Base-by-base conservation (phyloP, 1,140 invertebrate species). In the Drosophila parabipectinata region DNA sequence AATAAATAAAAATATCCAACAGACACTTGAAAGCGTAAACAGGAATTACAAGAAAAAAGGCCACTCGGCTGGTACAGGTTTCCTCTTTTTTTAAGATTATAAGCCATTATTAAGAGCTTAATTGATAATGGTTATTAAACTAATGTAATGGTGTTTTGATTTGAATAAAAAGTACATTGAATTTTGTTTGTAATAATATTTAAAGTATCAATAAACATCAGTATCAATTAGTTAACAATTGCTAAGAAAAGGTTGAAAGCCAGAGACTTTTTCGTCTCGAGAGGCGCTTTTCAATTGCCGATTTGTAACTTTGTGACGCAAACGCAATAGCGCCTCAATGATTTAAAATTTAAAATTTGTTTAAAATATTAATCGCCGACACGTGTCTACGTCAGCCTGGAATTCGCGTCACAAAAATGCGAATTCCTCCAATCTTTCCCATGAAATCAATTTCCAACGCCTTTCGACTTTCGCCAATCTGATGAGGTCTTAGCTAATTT, bases 391-490 rank as follows among this genome's bases (percentile, higher is more conserved):
- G 41, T 44, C 41, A 47, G 26, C 37, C 45, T 28, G 41, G 28
- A 21, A 64, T 21, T 48, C 45, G 28, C 39, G 32, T 54, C 41
- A 53, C 15, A 32, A 34, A 18, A 18, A 28, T 30, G 41, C 26
- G 52, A 59, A 39, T 66, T 57, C 45, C 59, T 12, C 14, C 28
- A 14, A 10, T 47, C 39, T 32, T 73, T 76, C 62, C 73, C 72
- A 76, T 68, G 72, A 78, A 79, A 79, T 77, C 75, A 77, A 77
- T 77, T 77, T 77, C 37, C 61, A 74, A 12, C 48, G 39, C 8
- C 44, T 47, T 47, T 47, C 28, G n/a, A 72, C 68, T 72, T 72
- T 72, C 67, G 51, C 51, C 69, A 18, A 28, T 51, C 64, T 18
- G 9, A 18, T 18, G 41, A 7, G 26, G 5, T 28, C 6, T 28